Evolutionary conservation across 23 tunicate genomes (phyloP), one percentile per base, ranked within the genome.

Genomic region (Halocynthia aurantium): DNA sequence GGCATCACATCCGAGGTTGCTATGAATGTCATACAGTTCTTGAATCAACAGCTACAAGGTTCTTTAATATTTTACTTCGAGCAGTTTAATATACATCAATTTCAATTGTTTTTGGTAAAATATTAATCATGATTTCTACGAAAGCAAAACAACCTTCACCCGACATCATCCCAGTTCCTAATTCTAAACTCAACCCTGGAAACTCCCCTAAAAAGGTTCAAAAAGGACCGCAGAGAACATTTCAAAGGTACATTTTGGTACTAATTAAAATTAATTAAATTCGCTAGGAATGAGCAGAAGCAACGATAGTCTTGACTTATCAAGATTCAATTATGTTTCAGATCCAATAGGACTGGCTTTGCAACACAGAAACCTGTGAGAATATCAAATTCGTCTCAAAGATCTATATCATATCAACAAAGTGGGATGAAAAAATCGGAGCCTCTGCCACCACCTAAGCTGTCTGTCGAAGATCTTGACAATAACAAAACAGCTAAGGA

Each of bases 1-100:
- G 20, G 22, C 15, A 64, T 54, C 20, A 54, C 78, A 8, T 74
- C 78, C 13, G 78, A 74, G 2, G 31, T 74, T 18, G 78, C 78
- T 8, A 53, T 74, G 50, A 64, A 54, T 51, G 78, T 74, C 31
- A 53, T 66, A 56, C 72, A 85, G 13, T 74, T 80, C 53, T 22
- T 74, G 21, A 80, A 80, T 69, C 84, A 80, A 54, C 84, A 85
- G 44, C 44, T 54, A 0, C 40, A 85, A 72, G 80, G 90, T 80
- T 31, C 44, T 31, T 31, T 31, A 31, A 31, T 31, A 31, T 31
- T 31, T 20, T 68, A 68, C 2, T 17, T 20, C 21, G 17, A 15
- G n/a, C 64, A 60, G n/a, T 60, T 60, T 0, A 17, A 67, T 67
- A 17, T 15, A 0, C 76, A 80, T 76, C 75, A 9, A 69, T 76